Evolutionary conservation across 2,888 invertebrate species (phyloP).

Genomic region (Ferdinandea cuprea): DNA sequence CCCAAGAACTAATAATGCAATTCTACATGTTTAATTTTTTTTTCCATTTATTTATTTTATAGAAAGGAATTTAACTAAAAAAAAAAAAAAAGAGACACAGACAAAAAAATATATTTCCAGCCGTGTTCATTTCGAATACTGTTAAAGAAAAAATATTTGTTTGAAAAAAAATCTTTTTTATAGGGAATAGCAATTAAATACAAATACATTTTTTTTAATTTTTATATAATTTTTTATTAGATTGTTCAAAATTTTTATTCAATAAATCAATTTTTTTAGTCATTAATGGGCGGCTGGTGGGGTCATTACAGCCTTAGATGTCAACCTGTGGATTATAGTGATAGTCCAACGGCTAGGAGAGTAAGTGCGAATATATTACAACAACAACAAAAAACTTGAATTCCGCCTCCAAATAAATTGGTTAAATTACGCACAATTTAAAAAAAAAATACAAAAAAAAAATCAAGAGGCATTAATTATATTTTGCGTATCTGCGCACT

Average conservation of each 20-base stretch:
- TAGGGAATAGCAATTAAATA: slow-evolving; percentile 26
- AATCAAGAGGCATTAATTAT: slow-evolving; percentile 71
- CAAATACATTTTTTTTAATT: slow-evolving; percentile 10
- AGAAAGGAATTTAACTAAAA: slow-evolving; percentile 61
- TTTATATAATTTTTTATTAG: slow-evolving; percentile 73
- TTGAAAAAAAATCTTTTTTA: slow-evolving; percentile 1
- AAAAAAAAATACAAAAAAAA: no score
- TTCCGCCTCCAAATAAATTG: slow-evolving; percentile 50
- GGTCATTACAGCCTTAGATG: slow-evolving; percentile 94
- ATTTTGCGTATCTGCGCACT: slow-evolving; percentile 75
- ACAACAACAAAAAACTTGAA: slow-evolving; percentile 33
- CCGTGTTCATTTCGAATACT: slow-evolving; percentile 13
- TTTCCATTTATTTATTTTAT: slow-evolving; percentile 37
- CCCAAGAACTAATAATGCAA: slow-evolving; percentile 72
- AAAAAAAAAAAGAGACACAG: slow-evolving; percentile 46
- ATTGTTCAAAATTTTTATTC: slow-evolving; percentile 73
- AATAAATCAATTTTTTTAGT: slow-evolving; percentile 84
- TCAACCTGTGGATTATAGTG: slow-evolving; percentile 95
- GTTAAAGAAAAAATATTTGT: not conserved
- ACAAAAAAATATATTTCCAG: slow-evolving; percentile 33
- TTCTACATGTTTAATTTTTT: slow-evolving; percentile 56
- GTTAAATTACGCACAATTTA: slow-evolving; percentile 2
- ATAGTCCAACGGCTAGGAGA: slow-evolving; percentile 90
- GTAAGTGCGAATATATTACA: slow-evolving; percentile 86
- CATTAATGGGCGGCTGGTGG: slow-evolving; percentile 95